A percentile compares a stretch with the other conserved stretches of the same genome.
phyloP scores from a whole-genome alignment of 2,888 invertebrate genomes.

The Bellardia bayeri region DNA sequence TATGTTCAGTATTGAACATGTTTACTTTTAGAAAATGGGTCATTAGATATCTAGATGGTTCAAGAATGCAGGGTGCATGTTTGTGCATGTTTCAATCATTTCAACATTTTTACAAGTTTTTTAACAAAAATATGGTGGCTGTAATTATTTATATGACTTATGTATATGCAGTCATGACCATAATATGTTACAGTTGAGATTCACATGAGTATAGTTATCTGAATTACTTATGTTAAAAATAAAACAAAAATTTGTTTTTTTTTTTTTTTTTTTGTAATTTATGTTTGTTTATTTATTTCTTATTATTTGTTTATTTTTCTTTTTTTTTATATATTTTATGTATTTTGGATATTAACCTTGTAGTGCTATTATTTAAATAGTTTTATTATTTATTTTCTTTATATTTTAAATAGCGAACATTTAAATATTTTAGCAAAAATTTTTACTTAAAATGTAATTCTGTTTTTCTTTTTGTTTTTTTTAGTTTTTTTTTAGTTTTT shows the following conservation, averaged over 20 bases:
- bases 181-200: too few relatives aligned
- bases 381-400: conserved; percentile 49
- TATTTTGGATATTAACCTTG: conserved; percentile 72
- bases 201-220: too few relatives aligned
- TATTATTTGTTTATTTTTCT: conserved; percentile 81
- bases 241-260: too few relatives aligned
- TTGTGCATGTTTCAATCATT: too few relatives aligned
- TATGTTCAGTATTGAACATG: too few relatives aligned
- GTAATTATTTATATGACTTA: too few relatives aligned
- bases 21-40: too few relatives aligned
- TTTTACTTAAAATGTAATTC: conserved; percentile 68
- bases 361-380: conserved; percentile 72
- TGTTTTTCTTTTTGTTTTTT: conserved; percentile 7
- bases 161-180: too few relatives aligned
- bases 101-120: too few relatives aligned
- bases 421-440: conserved; percentile 76
- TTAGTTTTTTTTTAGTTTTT: conserved; percentile 45
- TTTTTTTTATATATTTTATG: conserved; percentile 84
- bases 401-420: conserved; percentile 71
- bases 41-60: too few relatives aligned
- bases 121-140: too few relatives aligned
- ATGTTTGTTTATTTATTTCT: conserved; percentile 84
- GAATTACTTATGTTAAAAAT: neutral
- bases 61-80: too few relatives aligned
- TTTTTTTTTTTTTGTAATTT: conserved; percentile 44